Percentiles rank a stretch among this genome's conserved stretches.
These are phyloP conservation scores for Agelaius tricolor DNA, from an alignment of 2,113 vertebrate genomes.

Conservation along the genomic window DNA sequence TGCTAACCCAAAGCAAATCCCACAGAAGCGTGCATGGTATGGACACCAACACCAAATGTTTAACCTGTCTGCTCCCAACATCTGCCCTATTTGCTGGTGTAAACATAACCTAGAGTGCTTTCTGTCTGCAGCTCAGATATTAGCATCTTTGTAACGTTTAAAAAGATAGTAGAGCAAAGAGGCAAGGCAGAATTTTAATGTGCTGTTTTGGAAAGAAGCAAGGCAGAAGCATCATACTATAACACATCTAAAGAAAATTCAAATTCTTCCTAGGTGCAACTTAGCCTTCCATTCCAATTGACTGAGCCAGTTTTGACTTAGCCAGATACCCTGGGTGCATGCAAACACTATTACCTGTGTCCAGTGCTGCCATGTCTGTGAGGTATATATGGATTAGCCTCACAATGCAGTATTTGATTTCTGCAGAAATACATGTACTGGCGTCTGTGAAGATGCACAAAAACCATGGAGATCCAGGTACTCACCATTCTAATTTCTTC, in stretches of 20 bases:
- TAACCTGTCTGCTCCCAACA: neutral
- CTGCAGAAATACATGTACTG: neutral
- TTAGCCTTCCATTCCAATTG: neutral
- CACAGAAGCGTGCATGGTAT: neutral
- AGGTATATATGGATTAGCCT: neutral
- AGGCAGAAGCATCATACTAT: neutral
- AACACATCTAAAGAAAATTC: neutral
- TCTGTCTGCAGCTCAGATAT: neutral
- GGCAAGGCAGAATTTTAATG: neutral
- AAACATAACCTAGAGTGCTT: neutral
- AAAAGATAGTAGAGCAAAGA: neutral
- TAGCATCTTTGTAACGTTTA: neutral
- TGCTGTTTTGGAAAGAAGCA: neutral
- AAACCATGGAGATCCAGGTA: neutral
- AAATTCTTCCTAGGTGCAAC: neutral
- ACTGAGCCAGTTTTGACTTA: neutral
- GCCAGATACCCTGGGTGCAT: neutral
- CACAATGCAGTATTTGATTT: neutral
- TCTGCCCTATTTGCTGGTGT: neutral
- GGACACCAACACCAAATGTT: neutral
- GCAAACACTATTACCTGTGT: neutral
- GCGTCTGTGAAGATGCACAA: neutral
- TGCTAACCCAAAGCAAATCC: neutral
- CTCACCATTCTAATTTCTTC: neutral
- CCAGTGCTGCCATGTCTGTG: neutral